Evolutionary conservation across 1,140 invertebrate genomes (phyloP).

Genomic region (Parasteatoda tepidariorum): DNA sequence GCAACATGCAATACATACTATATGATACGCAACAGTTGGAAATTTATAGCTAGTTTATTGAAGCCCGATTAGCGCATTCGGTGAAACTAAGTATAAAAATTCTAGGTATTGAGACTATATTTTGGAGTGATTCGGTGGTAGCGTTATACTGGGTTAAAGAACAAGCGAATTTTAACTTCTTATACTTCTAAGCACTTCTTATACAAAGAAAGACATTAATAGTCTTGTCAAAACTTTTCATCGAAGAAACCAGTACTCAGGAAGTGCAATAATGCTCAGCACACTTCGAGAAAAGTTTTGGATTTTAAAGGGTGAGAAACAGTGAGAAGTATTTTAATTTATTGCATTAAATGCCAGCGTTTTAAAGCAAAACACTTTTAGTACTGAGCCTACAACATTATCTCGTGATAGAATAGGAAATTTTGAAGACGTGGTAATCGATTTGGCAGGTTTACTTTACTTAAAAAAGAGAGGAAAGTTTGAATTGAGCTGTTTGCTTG

Average conservation of each 20-base stretch:
- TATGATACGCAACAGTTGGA: not conserved
- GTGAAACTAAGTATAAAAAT: not conserved
- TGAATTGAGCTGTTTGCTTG: not conserved
- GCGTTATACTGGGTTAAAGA: not conserved
- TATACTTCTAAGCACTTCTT: no score
- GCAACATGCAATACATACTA: no score
- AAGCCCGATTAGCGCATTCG: not conserved
- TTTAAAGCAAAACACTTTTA: not conserved
- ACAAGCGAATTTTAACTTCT: not conserved
- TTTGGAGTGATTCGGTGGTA: not conserved
- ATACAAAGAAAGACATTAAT: not conserved
- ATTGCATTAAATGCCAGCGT: not conserved
- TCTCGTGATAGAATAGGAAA: not conserved
- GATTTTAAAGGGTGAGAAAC: not conserved
- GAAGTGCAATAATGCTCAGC: not conserved
- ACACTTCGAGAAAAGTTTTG: not conserved
- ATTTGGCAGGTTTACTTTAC: not conserved
- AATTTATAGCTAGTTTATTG: slow-evolving; percentile 3
- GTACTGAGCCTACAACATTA: not conserved
- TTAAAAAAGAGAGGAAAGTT: not conserved
- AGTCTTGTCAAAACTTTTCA: not conserved
- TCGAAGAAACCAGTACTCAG: not conserved
- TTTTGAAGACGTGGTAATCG: not conserved
- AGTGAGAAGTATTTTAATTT: not conserved
- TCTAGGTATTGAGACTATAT: not conserved